Evolutionary conservation across 2,888 invertebrate species (phyloP), one percentile per base, ranked within the genome.

Genomic region (Latrodectus elegans): DNA sequence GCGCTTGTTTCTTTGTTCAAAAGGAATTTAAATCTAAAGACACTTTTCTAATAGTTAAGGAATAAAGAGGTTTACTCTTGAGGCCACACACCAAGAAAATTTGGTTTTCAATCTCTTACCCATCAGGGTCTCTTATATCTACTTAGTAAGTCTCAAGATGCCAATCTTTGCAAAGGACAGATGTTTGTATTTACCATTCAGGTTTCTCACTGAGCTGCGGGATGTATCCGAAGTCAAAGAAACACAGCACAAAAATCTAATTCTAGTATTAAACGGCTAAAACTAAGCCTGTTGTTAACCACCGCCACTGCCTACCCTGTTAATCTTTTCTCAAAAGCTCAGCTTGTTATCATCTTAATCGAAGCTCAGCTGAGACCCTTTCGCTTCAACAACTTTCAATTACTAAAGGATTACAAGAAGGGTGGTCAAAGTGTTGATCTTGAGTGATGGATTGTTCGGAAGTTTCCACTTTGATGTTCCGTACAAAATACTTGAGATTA

Each of bases 31-130:
- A 79, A 49, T 71, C 22, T 22, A 38, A 60, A 71, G 79, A 53
- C 60, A 60, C 68, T 60, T 79, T 71, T 71, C 71, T 79, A 79
- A 79, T 79, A 79, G 79, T 71, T 68, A 55, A 79, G 71, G 60
- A 17, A 49, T 49, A 70, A 60, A 52, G 71, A 49, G 64, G 79
- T 71, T 17, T 15, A n/a, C 71, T 60, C 49, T 22, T 79, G 60
- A 70, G 79, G 79, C 79, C 79, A 79, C 79, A 79, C 79, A 79
- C 79, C 79, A 71, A 60, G 79, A 79, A 53, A 65, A 71, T 60
- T 38, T 60, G 26, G 17, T 60, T 17, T 71, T 79, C 60, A 71
- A 38, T 79, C n/a, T 71, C 49, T 79, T 79, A 71, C 79, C 74
- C 17, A 79, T 79, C 71, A 71, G 68, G 17, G 55, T 17, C 70